Conservation (phyloP, 2,797 vertebrate genomes). For the Chaunax sp. region DNA sequence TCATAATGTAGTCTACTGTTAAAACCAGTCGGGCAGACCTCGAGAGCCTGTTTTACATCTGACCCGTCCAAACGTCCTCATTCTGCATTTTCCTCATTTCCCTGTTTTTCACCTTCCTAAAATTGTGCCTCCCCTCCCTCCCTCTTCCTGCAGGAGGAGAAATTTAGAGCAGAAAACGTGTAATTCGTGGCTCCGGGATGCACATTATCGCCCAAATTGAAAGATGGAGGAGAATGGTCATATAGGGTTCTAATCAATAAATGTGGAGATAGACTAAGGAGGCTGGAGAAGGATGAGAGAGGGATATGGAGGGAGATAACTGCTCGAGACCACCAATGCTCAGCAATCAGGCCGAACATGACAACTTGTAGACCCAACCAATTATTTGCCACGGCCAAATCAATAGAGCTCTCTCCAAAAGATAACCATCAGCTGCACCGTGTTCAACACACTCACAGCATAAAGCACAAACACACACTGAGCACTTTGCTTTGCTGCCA, state of each 20-base stretch:
- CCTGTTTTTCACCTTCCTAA: conserved; percentile 33
- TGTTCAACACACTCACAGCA: conserved; percentile 72
- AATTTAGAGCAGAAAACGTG: conserved; percentile 47
- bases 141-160: conserved; percentile 38
- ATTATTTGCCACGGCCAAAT: conserved; percentile 85
- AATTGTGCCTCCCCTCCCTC: conserved; percentile 28
- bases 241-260: conserved; percentile 76
- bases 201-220: conserved; percentile 76
- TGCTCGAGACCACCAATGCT: conserved; percentile 76
- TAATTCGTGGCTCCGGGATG: conserved; percentile 45
- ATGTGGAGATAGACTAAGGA: conserved; percentile 77
- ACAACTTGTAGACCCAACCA: conserved; percentile 84
- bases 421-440: conserved; percentile 79
- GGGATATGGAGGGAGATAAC: conserved; percentile 81
- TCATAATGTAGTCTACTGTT: conserved; percentile 37
- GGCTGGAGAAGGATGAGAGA: conserved; percentile 74
- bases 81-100: conserved; percentile 60
- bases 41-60: neutral
- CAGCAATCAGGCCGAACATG: conserved; percentile 84
- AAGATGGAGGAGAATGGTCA: conserved; percentile 66
- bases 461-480: conserved; percentile 61
- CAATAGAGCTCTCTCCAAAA: conserved; percentile 81
- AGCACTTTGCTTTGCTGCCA: conserved; percentile 52
- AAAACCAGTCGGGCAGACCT: no score
- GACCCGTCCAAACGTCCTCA: conserved; percentile 68